Percentiles rank a stretch among this genome's conserved stretches.
Evolutionary conservation across 2,888 invertebrate genomes (phyloP).

Genomic region (Calameuta pallipes): DNA sequence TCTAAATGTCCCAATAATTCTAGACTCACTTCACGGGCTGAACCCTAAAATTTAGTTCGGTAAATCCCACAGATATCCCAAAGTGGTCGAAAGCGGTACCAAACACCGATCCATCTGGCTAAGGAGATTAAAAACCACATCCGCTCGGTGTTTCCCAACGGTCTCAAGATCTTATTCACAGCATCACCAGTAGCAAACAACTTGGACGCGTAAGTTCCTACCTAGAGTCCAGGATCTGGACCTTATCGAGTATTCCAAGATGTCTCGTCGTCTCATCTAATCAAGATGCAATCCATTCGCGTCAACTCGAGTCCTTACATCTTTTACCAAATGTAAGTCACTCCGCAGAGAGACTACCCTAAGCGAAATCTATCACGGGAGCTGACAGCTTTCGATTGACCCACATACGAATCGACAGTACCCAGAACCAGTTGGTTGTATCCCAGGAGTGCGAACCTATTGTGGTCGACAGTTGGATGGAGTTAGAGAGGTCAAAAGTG

Average conservation of each 20-base stretch:
- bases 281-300: conserved; percentile 38
- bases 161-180: no score
- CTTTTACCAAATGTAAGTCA: conserved; percentile 35
- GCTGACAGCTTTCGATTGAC: conserved; percentile 43
- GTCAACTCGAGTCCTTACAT: conserved; percentile 28
- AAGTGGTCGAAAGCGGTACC: neutral
- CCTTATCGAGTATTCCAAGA: no score
- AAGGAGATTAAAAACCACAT: neutral
- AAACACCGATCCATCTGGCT: neutral
- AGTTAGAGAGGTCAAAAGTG: neutral
- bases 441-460: conserved; percentile 10
- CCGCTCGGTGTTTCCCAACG: neutral
- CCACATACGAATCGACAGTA: conserved; percentile 26
- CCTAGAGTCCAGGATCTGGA: no score
- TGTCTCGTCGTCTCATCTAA: conserved; percentile 20
- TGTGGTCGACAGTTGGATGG: conserved; percentile 10
- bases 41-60: no score
- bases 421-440: no score
- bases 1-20: no score
- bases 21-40: no score
- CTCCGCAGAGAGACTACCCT: conserved; percentile 29
- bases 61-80: no score
- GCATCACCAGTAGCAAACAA: no score
- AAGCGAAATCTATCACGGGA: conserved; percentile 43
- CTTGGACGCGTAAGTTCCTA: no score